These are phyloP conservation scores for Centropus unirufus DNA, from an alignment of 2,113 vertebrate species.

Conservation along the genomic window DNA sequence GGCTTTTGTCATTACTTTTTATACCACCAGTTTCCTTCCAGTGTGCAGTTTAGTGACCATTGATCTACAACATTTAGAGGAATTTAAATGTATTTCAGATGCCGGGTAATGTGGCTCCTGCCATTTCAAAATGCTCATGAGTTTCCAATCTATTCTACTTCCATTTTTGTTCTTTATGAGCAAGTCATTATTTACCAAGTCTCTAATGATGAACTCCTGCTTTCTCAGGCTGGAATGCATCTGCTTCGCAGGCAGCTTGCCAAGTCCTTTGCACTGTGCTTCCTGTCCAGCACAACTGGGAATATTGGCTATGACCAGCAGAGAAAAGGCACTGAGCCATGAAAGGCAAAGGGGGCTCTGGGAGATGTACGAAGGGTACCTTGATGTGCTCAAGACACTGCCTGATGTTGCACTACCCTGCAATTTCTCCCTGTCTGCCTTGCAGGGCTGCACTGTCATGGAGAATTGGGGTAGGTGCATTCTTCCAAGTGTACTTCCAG, in stretches of 20 bases:
- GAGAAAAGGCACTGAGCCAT: background rate
- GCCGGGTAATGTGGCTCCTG: background rate
- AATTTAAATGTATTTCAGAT: background rate
- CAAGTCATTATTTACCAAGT: background rate
- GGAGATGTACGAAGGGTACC: rapidly evolving
- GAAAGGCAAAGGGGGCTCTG: background rate
- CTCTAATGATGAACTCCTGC: background rate
- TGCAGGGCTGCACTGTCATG: background rate
- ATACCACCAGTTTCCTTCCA: constrained; percentile 22
- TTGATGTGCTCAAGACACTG: background rate
- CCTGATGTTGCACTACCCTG: background rate
- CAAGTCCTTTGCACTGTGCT: background rate
- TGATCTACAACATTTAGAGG: background rate
- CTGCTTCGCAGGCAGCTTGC: background rate
- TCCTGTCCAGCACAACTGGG: background rate
- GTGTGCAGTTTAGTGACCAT: background rate
- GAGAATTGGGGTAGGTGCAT: background rate
- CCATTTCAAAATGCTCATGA: background rate
- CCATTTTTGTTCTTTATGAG: background rate
- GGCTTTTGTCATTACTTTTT: constrained; percentile 33
- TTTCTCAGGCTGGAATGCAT: background rate
- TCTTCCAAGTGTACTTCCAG: background rate
- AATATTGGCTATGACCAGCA: background rate
- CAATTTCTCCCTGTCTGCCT: background rate
- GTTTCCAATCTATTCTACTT: background rate